phyloP scores from a whole-genome alignment of 2,113 vertebrate genomes.

The Edolisoma coerulescens region DNA sequence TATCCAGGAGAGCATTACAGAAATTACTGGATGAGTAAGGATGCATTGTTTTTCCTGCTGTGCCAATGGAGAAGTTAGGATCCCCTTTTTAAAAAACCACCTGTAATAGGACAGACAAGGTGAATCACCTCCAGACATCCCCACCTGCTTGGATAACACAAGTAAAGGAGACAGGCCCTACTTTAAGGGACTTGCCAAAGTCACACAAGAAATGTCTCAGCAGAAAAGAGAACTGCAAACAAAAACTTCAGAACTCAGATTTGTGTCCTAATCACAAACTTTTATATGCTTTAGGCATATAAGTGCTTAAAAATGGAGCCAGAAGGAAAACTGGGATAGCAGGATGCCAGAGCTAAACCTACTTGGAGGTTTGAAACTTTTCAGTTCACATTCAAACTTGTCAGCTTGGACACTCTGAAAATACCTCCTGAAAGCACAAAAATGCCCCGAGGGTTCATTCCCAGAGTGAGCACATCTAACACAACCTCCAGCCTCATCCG shows the following conservation, averaged over 20 bases:
- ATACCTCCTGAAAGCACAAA: background rate
- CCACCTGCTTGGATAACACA: background rate
- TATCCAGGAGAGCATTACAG: background rate
- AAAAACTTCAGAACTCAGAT: background rate
- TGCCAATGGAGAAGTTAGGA: background rate
- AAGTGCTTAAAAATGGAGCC: background rate
- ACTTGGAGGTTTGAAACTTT: background rate
- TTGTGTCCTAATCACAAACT: background rate
- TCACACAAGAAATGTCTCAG: background rate
- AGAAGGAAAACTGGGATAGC: background rate
- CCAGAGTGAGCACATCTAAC: background rate
- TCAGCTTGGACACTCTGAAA: background rate
- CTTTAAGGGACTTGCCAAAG: background rate
- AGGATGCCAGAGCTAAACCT: background rate
- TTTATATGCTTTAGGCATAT: background rate
- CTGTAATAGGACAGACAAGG: background rate
- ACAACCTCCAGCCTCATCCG: background rate
- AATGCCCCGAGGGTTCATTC: background rate
- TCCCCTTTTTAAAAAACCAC: background rate
- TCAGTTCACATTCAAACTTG: background rate
- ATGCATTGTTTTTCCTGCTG: background rate
- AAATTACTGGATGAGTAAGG: background rate
- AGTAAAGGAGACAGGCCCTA: background rate
- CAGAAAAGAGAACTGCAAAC: background rate
- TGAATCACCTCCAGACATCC: background rate